Evolutionary conservation across 1,140 invertebrate genomes (phyloP).

Genomic region (Nautilus pompilius): DNA sequence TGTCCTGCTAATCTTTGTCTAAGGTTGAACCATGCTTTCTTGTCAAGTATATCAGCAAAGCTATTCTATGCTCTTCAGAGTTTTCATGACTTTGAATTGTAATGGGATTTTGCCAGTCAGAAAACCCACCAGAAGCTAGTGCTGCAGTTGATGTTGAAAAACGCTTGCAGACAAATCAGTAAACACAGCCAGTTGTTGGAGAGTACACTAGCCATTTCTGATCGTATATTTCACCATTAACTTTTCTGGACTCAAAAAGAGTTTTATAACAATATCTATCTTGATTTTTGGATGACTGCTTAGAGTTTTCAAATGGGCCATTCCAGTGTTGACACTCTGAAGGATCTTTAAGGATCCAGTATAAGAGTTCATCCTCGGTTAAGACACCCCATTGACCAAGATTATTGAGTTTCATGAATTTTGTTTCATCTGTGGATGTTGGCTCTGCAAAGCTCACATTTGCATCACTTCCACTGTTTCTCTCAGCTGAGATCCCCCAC

Average conservation of each 20-base stretch:
- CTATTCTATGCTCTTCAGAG: neutral
- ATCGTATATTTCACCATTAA: neutral
- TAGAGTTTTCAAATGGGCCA: neutral
- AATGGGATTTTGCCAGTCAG: neutral
- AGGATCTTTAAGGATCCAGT: neutral
- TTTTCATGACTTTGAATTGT: neutral
- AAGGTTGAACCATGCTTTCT: neutral
- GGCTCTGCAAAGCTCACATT: neutral
- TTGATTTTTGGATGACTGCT: neutral
- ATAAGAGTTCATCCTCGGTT: neutral
- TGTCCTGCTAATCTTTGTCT: neutral
- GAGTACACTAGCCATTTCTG: neutral
- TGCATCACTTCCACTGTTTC: neutral
- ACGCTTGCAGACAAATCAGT: neutral
- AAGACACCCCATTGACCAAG: neutral
- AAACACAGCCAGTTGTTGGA: neutral
- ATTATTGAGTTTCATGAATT: neutral
- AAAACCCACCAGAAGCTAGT: neutral
- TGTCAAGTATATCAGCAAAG: neutral
- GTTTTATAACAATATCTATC: neutral
- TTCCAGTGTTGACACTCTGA: neutral
- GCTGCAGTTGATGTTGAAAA: neutral
- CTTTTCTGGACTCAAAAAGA: constrained; percentile 1
- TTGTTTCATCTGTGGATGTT: neutral
- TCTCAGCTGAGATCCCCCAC: neutral